Conservation (phyloP, 2,888 invertebrate species). For the Scaeva pyrastri region DNA sequence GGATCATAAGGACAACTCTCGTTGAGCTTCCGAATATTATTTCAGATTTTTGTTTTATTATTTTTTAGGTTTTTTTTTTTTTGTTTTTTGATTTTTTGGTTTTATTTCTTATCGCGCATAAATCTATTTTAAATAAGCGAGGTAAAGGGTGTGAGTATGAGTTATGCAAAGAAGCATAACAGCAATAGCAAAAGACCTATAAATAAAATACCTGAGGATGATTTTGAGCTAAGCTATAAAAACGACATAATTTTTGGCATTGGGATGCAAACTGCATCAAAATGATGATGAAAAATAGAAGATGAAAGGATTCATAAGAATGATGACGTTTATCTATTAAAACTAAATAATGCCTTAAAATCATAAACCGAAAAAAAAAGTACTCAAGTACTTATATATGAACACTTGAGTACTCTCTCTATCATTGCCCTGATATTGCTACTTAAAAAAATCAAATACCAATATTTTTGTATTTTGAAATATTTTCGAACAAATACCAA, state of each 20-base stretch:
- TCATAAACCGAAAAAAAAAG: too few relatives aligned
- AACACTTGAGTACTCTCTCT: too few relatives aligned
- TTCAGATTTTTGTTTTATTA: conserved; percentile 56
- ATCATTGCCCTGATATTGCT: too few relatives aligned
- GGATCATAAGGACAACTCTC: conserved; percentile 41
- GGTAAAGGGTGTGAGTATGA: background rate
- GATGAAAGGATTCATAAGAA: too few relatives aligned
- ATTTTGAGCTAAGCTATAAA: background rate
- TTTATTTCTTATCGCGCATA: conserved; percentile 45
- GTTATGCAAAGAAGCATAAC: background rate
- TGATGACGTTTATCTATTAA: too few relatives aligned
- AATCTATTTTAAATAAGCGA: conserved; percentile 69
- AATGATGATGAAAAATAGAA: too few relatives aligned
- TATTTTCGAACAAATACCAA: too few relatives aligned
- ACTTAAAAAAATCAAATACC: too few relatives aligned
- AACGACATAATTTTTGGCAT: background rate
- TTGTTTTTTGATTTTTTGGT: background rate
- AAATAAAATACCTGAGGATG: conserved; percentile 27
- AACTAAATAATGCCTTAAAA: too few relatives aligned
- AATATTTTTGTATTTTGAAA: too few relatives aligned
- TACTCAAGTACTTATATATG: too few relatives aligned
- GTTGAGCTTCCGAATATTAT: conserved; percentile 56
- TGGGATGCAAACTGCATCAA: background rate
- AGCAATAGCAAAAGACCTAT: conserved; percentile 36
- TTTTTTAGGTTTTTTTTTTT: background rate